These are phyloP conservation scores for Micropterix aruncella DNA, from an alignment of 2,888 invertebrate species.

Conservation along the genomic window DNA sequence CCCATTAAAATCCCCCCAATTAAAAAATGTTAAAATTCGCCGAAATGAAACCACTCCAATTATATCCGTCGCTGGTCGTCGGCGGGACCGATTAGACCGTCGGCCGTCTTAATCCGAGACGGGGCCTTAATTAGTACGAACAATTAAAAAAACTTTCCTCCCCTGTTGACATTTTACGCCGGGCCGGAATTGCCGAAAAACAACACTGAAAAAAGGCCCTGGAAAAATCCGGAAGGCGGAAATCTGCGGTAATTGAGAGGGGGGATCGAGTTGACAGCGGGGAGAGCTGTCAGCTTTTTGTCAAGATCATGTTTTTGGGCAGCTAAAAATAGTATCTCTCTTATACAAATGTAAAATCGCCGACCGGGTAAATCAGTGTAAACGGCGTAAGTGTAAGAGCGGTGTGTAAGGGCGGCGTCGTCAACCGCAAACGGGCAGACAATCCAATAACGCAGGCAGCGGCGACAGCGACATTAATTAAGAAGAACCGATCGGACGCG, in stretches of 20 bases:
- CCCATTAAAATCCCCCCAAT: too few species aligned
- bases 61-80: too few species aligned
- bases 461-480: neutral
- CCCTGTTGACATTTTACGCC: neutral
- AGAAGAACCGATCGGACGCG: neutral
- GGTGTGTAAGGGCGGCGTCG: too few species aligned
- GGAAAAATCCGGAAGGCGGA: neutral
- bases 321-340: too few species aligned
- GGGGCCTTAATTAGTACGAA: neutral
- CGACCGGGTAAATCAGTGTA: neutral
- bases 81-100: neutral
- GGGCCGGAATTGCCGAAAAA: neutral
- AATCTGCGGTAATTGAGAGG: neutral
- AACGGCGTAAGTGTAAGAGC: neutral
- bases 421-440: too few species aligned
- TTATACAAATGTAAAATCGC: too few species aligned
- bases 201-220: too few species aligned
- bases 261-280: neutral
- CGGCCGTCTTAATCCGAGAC: neutral
- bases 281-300: too few species aligned
- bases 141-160: neutral
- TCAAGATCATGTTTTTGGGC: too few species aligned
- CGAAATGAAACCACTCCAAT: neutral
- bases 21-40: too few species aligned
- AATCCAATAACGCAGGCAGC: neutral